Base-by-base conservation (phyloP, 2,888 invertebrate species). In the Aricia artaxerxes region DNA sequence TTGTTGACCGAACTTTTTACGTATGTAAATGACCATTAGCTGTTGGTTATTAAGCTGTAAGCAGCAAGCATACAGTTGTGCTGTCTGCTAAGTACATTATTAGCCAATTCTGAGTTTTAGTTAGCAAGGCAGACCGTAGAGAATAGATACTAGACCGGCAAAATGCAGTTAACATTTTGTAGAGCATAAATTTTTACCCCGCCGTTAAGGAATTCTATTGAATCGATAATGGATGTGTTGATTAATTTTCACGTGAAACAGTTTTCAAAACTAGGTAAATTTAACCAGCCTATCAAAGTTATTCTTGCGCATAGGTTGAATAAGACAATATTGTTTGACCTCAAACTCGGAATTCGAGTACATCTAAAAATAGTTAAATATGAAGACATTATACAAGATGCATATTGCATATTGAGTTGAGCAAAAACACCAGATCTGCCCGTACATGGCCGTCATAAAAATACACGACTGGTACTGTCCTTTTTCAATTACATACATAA, bases 351-450 rank as follows among this genome's bases (percentile, higher is more conserved):
- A 64, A 31, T 73, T 73, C 73, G 35, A 69, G 24, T 11, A 69
- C 73, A 24, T 16, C 57, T 76, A 76, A 57, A 76, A 76, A 76
- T 57, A 76, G 9, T 44, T 7, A 4, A 7, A 57, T 57, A 76
- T 76, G 38, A 53, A 76, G 76, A 57, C 76, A 76, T 76, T 76
- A 76, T 57, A 57, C 76, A 57, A 24, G 31, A 57, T 73, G 44
- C 73, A 44, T 44, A 38, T 73, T 73, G 13, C 35, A 44, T 44
- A 16, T 73, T 73, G 13, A 38, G 38, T n/a, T 73, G 44, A 44
- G 11, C 44, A 73, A 73, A 73, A 73, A 73, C 44, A 73, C 24
- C 44, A 44, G 73, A 44, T 24, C 73, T 40, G 73, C 35, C 76
- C 76, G 16, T 76, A 76, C 76, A 76, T 57, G 76, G 76, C 4